These are phyloP conservation scores for Hydrozoanthus tunicans DNA, from an alignment of 64 coral and sea anemone species.

Conservation along the genomic window DNA sequence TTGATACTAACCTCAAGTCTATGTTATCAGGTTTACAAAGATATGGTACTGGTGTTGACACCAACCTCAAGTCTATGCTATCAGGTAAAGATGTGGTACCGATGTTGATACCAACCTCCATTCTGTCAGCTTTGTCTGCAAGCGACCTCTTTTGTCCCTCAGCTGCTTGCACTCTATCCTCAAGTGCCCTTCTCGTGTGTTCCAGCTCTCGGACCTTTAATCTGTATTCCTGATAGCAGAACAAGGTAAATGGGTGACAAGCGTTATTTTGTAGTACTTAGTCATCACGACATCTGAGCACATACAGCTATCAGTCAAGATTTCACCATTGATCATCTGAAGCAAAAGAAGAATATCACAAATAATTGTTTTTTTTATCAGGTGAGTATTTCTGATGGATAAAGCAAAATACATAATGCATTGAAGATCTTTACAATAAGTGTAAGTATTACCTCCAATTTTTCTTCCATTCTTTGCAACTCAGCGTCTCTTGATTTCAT, in stretches of 20 bases:
- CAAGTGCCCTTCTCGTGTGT: constrained; percentile 52
- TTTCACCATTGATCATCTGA: too few species aligned
- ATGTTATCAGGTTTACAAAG: too few species aligned
- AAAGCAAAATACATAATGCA: too few species aligned
- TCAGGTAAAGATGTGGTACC: not conserved
- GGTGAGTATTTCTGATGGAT: too few species aligned
- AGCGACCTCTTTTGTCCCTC: constrained; percentile 85
- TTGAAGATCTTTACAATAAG: not conserved
- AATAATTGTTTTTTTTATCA: too few species aligned
- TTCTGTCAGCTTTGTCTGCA: constrained; percentile 78
- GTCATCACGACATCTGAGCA: too few species aligned
- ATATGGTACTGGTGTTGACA: not conserved
- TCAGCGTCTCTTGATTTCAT: constrained; percentile 73
- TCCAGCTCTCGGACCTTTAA: constrained; percentile 67
- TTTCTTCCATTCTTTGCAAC: constrained; percentile 62
- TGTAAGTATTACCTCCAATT: constrained; percentile 62
- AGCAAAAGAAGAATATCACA: too few species aligned
- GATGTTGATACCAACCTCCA: constrained; percentile 58
- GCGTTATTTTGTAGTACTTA: too few species aligned
- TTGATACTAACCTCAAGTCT: not conserved
- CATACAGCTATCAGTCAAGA: too few species aligned
- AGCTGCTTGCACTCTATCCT: constrained; percentile 75
- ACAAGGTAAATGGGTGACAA: not conserved
- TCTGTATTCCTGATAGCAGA: constrained; percentile 71
- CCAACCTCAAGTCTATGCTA: not conserved